Evolutionary conservation across 2,113 vertebrate species (phyloP), one percentile per base, ranked within the genome.

Genomic region (Mastomys coucha): DNA sequence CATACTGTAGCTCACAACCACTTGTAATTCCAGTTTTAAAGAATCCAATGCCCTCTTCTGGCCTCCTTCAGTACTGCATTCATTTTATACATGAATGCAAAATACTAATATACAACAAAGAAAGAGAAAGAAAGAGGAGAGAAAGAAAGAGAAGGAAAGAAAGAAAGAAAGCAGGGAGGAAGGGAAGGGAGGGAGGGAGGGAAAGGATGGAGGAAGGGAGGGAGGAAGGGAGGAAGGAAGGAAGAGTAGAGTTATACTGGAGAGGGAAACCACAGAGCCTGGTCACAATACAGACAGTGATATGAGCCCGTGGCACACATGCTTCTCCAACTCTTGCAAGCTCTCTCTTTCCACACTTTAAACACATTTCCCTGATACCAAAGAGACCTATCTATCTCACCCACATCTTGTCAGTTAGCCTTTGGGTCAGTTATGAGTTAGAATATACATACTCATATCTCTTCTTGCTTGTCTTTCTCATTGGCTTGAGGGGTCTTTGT

Each of bases 231-330:
- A 53, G 56, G 75, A 7, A 2, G 51, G 5, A 13, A 20, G 69
- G 0, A 3, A 77, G 45, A 5, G 31, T n/a, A 51, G 53, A 89
- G 26, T 13, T 20, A 2, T n/a, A 31, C 31, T n/a, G 0, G n/a
- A n/a, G 17, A 76, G 63, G 78, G 31, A 92, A 77, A 75, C 13
- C 14, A n/a, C 20, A n/a, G 58, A 92, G 31, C 56, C 42, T 7
- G n/a, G 49, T 51, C 9, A 22, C 1, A 11, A 24, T 2, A 0
- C 56, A 28, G 63, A 0, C 17, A 81, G 36, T 13, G 31, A 39
- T n/a, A 78, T 24, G 39, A n/a, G 65, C 2, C 9, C 42, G 0
- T 0, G 4, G 20, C 39, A 8, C 1, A 17, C 2, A 24, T 36
- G 73, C 26, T 58, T 53, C 56, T 60, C 9, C 12, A 22, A 19